Base-by-base conservation (phyloP, 2,797 vertebrate genomes). In the Falco rusticolus region DNA sequence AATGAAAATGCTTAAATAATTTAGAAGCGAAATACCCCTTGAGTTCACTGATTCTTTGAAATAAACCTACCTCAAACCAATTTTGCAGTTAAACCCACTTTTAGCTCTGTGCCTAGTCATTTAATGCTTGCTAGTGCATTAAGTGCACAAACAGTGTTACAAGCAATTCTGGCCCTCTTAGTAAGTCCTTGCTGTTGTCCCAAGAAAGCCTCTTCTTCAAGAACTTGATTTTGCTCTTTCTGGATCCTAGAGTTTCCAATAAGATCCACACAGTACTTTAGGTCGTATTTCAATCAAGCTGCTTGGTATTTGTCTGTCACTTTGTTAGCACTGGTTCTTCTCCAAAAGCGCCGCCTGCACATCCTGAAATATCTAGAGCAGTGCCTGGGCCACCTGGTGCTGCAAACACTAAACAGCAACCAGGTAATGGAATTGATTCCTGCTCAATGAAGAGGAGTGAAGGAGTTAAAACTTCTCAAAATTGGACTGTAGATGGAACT, bases 391-490 rank as follows among this genome's bases (percentile, higher is more conserved):
- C 47, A 45, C 31, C 45, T 19, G 47, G 48, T 76, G 70, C 64
- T 80, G 48, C 2, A 5, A 37, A 21, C 31, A 71, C 50, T 48
- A 81, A 92, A 75, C 65, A 87, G 48, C 68, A 87, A 4, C 48
- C 13, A 22, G 68, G 68, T 34, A 69, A 37, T 43, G 65, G 71
- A 77, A 70, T 16, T 51, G 69, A 68, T 78, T 81, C 33, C 65
- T 63, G 77, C 68, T 87, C 61, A 77, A 47, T 45, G 91, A 94
- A 82, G 85, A 68, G 93, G 70, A 81, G 50, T 25, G 74, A 92
- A 95, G 53, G 96, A 92, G 96, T 95, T 97, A 97, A 97, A 94
- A 85, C 59, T 94, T 96, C 87, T 91, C 61, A 64, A 9, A 84
- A 94, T 80, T 45, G 60, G 86, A 70, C 76, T 87, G 72, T 82